Conservation (phyloP, 2,113 vertebrate genomes). For the Eulemur macaco region DNA sequence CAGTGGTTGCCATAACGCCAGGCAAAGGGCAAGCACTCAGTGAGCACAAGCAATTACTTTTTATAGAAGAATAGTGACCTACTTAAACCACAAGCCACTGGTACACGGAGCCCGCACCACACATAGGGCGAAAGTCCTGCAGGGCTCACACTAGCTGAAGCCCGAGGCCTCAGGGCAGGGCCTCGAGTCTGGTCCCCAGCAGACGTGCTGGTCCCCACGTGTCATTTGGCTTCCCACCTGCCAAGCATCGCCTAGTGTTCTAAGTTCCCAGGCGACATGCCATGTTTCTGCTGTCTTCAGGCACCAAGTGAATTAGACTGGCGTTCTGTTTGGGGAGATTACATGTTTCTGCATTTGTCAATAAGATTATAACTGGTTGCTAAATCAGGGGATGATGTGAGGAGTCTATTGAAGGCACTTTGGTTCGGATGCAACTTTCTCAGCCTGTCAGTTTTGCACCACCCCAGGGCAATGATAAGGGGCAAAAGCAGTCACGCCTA, state of each 20-base stretch:
- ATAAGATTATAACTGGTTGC: neutral
- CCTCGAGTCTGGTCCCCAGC: neutral
- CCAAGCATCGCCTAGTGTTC: neutral
- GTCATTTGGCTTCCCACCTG: neutral
- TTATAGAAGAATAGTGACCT: neutral
- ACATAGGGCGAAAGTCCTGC: fast-evolving
- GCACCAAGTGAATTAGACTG: neutral
- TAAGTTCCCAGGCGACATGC: neutral
- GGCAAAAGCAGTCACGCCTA: too few relatives aligned
- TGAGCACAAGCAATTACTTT: neutral
- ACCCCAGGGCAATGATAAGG: neutral
- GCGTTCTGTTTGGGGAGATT: neutral
- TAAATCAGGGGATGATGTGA: neutral
- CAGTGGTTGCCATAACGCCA: neutral
- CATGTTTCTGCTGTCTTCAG: neutral
- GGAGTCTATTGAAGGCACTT: neutral
- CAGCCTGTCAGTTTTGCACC: neutral
- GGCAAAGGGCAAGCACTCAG: neutral
- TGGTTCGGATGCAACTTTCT: too few relatives aligned
- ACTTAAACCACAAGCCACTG: neutral
- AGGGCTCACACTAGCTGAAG: neutral
- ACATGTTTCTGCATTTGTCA: neutral
- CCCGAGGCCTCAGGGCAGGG: neutral
- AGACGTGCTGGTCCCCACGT: neutral
- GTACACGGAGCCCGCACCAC: too few relatives aligned